A percentile compares a stretch with the other conserved stretches of the same genome.
Evolutionary conservation across 2,888 invertebrate genomes (phyloP).

Genomic region (Eupelmus urozonus): DNA sequence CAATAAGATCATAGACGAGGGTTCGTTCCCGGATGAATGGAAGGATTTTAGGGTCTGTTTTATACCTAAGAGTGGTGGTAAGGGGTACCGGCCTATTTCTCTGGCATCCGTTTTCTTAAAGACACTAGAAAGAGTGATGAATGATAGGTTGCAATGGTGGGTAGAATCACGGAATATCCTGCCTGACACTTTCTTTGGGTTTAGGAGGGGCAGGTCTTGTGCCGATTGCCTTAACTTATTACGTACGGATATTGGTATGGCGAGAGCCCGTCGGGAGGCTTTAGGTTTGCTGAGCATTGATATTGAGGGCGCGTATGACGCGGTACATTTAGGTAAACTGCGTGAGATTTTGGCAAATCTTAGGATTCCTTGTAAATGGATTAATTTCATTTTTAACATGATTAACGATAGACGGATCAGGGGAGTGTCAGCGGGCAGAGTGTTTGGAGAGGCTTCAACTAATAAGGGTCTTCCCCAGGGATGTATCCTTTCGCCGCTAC

Average conservation of each 20-base stretch:
- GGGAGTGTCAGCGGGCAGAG: not conserved
- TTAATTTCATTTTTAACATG: not conserved
- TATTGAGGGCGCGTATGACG: not conserved
- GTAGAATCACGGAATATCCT: not conserved
- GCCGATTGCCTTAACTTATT: not conserved
- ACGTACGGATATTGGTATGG: not conserved
- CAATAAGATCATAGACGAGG: not conserved
- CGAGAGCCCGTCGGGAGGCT: not conserved
- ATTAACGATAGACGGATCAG: not conserved
- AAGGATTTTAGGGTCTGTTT: not conserved
- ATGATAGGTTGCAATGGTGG: not conserved
- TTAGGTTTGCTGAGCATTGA: not conserved
- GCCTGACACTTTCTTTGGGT: not conserved
- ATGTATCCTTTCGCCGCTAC: not conserved
- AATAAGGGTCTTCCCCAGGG: not conserved
- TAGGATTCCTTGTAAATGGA: not conserved
- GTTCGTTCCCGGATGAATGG: not conserved
- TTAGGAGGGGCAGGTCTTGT: not conserved
- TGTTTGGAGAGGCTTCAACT: not conserved
- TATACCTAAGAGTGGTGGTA: not conserved
- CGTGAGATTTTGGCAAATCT: not conserved
- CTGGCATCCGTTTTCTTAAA: not conserved
- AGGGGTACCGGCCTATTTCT: not conserved
- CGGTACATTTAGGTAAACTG: not conserved
- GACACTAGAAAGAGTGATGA: not conserved